Conservation (phyloP, 1,140 invertebrate genomes). For the Littorina saxatilis region DNA sequence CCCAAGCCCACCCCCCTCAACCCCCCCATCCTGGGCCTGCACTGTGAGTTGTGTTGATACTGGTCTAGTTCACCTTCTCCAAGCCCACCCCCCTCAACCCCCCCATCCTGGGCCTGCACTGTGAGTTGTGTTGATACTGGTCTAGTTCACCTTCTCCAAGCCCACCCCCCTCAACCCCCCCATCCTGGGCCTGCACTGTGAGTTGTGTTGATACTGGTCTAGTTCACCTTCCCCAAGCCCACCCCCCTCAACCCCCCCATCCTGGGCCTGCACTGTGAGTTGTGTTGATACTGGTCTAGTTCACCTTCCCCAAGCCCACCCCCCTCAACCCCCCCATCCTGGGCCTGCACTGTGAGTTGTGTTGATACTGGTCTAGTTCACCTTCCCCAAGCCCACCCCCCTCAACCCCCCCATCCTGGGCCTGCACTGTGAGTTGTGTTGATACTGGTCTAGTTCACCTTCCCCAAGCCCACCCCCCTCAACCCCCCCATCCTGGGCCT, state of each 20-base stretch:
- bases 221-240: conserved; percentile 97
- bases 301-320: conserved; percentile 95
- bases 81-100: conserved; percentile 95
- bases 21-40: conserved; percentile 95
- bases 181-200: conserved; percentile 92
- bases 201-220: conserved; percentile 84
- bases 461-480: conserved; percentile 94
- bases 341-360: conserved; percentile 89
- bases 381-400: conserved; percentile 95
- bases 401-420: conserved; percentile 97
- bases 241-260: conserved; percentile 96
- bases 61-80: conserved; percentile 98
- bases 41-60: conserved; percentile 81
- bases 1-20: conserved; percentile 95
- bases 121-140: conserved; percentile 82
- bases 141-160: conserved; percentile 98
- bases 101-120: conserved; percentile 93
- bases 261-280: conserved; percentile 89
- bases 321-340: conserved; percentile 96
- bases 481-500: conserved; percentile 97
- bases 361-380: conserved; percentile 99
- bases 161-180: conserved; percentile 96
- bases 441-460: conserved; percentile 99
- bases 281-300: conserved; percentile 88
- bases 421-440: conserved; percentile 87